Evolutionary conservation across 2,888 invertebrate species (phyloP), one percentile per base, ranked within the genome.

Genomic region (Nesidiocoris tenuis): DNA sequence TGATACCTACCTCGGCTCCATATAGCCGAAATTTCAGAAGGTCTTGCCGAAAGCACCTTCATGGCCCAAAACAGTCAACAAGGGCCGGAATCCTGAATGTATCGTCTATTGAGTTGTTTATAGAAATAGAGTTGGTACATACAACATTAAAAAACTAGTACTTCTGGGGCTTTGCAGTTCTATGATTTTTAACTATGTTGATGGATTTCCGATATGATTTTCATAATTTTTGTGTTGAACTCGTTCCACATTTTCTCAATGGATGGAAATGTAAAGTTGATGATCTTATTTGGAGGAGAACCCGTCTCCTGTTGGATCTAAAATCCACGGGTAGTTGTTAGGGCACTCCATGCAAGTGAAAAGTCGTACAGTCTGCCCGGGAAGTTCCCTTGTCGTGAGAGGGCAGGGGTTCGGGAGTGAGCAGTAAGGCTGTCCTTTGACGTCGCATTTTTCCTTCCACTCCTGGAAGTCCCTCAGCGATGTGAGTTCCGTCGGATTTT

Each of bases 311-410:
- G 95, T 95, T 79, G 95, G 95, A 86, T 96, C 95, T 82, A 95
- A 87, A 82, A 96, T 91, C 95, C 95, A 96, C 75, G 96, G 96
- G 83, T 96, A 96, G 85, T 95, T 94, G 84, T 95, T 93, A 78
- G 96, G 96, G 84, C 96, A 96, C 84, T 96, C 95, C 92, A 95
- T 94, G 85, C 96, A 96, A 75, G 96, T 96, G 87, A 95, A 95
- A 77, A 96, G 88, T 83, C 95, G 91, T 65, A 95, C 88, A 65
- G 94, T 95, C 85, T 96, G 95, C 78, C 95, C 95, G 39, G 95
- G 95, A 80, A 96, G 85, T 85, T 96, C 96, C 82, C 95, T 87
- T 77, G 95, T 95, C 63, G 90, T 94, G 81, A 95, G 85, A 16
- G 95, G 92, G 83, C 96, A 96, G 74, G 95, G 91, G 82, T 96